These are phyloP conservation scores for Charina bottae DNA, from an alignment of 2,113 vertebrate genomes.

Conservation along the genomic window DNA sequence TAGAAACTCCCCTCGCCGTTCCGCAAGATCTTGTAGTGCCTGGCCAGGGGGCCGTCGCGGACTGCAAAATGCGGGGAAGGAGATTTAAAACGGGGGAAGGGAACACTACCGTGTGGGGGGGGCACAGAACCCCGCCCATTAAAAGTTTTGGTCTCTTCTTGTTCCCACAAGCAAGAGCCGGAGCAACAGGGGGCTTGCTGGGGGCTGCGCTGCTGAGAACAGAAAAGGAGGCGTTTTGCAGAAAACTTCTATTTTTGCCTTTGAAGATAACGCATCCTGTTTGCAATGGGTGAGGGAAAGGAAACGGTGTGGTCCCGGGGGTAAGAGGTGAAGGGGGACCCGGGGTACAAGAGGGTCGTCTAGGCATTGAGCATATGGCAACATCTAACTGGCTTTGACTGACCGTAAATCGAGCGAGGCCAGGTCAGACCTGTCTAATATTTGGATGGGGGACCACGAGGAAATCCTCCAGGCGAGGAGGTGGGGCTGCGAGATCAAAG, in stretches of 20 bases:
- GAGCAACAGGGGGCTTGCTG: too few species aligned
- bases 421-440: background rate
- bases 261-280: too few species aligned
- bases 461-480: background rate
- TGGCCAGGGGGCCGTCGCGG: slow-evolving; percentile 50
- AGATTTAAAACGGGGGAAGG: background rate
- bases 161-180: background rate
- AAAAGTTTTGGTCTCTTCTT: background rate
- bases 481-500: background rate
- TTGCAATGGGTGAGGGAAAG: background rate
- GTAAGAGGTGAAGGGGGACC: background rate
- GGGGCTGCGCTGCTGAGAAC: background rate
- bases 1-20: slow-evolving; percentile 13
- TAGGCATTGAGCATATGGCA: background rate
- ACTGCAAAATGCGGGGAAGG: slow-evolving; percentile 46
- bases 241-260: background rate
- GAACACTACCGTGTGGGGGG: accelerated
- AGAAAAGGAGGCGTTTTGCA: background rate
- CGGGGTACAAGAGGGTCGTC: background rate
- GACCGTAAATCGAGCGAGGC: background rate
- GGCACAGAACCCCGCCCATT: background rate
- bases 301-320: background rate
- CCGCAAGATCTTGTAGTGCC: slow-evolving; percentile 79
- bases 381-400: background rate
- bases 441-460: background rate